phyloP scores from a whole-genome alignment of 2,797 vertebrate species.

The Centropyge bicolor region DNA sequence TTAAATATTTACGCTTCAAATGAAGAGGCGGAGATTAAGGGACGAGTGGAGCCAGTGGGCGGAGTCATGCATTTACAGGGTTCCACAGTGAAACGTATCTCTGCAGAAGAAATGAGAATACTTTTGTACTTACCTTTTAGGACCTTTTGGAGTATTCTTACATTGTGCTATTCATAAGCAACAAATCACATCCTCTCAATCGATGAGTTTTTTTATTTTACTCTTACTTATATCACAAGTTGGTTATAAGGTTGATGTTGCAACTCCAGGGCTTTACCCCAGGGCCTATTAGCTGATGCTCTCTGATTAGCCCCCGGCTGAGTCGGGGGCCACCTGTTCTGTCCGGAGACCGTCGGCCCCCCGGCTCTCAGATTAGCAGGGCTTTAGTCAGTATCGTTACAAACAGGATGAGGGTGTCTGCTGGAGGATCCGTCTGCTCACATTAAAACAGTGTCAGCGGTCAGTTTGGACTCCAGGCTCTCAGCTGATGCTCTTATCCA shows the following conservation, averaged over 20 bases:
- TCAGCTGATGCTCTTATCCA: slow-evolving; percentile 32
- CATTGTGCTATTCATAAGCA: background rate
- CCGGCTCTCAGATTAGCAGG: slow-evolving; percentile 55
- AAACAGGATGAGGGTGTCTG: slow-evolving; percentile 44
- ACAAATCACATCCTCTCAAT: background rate
- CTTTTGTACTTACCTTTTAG: background rate
- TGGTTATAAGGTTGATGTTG: background rate
- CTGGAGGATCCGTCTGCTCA: slow-evolving; percentile 23
- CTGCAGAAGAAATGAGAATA: background rate
- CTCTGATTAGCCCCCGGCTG: slow-evolving; percentile 55
- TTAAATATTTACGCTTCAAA: background rate
- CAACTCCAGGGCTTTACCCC: background rate
- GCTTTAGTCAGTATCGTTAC: slow-evolving; percentile 47
- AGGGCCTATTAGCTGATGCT: slow-evolving; percentile 40
- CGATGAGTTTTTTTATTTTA: background rate
- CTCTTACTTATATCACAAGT: background rate
- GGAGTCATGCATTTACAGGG: background rate
- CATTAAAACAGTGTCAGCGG: slow-evolving; percentile 34
- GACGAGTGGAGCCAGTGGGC: background rate
- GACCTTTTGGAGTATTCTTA: background rate
- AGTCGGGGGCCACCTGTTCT: slow-evolving; percentile 66
- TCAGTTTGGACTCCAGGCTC: slow-evolving; percentile 36
- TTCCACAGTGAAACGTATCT: background rate
- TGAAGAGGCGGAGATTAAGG: background rate
- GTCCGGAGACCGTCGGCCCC: slow-evolving; percentile 18